A percentile compares a stretch with the other conserved stretches of the same genome.
Conservation (phyloP, 2,113 vertebrate genomes). For the Echinops telfairi region DNA sequence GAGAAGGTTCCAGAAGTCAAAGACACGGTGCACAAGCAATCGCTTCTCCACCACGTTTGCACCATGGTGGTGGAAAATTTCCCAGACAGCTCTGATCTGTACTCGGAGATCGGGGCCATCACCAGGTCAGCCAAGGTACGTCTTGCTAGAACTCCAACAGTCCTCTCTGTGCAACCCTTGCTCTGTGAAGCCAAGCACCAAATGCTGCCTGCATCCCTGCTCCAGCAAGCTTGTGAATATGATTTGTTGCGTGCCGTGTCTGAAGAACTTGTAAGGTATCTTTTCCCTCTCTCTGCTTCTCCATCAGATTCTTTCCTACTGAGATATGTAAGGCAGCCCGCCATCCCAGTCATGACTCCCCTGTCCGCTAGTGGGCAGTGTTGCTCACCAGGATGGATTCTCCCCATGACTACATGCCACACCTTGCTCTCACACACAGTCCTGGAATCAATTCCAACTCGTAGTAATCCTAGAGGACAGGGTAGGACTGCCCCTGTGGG, state of each 20-base stretch:
- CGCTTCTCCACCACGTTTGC: conserved; percentile 96
- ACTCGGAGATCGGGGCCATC: conserved; percentile 97
- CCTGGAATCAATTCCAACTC: no score
- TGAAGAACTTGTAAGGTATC: conserved; percentile 68
- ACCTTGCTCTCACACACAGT: background rate
- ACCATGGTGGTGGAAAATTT: conserved; percentile 98
- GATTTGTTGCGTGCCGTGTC: background rate
- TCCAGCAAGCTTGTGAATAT: conserved; percentile 7
- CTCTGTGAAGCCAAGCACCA: background rate
- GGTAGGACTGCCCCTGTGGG: no score
- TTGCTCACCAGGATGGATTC: conserved; percentile 13
- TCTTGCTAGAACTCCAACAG: background rate
- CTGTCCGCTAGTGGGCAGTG: fast-evolving
- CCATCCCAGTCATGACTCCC: background rate
- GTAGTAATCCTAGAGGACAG: no score
- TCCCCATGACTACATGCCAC: background rate
- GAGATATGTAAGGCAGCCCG: conserved; percentile 3
- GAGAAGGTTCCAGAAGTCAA: conserved; percentile 99
- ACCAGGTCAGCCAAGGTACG: conserved; percentile 97
- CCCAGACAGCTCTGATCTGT: conserved; percentile 97
- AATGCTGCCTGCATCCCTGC: background rate
- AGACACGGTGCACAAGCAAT: conserved; percentile 99
- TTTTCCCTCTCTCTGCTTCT: conserved; percentile 69
- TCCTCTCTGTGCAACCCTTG: background rate
- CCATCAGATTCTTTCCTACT: conserved; percentile 64